Base-by-base conservation (phyloP, 1,140 invertebrate genomes). In the Lasaia peninsularis region DNA sequence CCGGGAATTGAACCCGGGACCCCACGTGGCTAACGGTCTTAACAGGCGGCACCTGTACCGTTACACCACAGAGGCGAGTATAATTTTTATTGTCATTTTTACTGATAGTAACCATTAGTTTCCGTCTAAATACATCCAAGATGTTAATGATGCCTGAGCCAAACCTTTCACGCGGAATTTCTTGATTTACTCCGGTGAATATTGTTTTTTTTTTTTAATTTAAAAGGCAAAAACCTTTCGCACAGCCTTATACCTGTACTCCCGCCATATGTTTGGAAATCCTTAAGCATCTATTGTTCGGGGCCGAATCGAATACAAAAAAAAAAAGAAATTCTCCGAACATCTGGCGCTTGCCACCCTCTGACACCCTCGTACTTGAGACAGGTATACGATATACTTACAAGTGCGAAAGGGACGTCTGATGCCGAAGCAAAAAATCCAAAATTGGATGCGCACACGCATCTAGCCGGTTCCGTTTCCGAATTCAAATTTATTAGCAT, bases 401-500 rank as follows among this genome's bases (percentile, higher is more conserved):
- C 0, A 20, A 2, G 65, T 8, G 35, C 5, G 63, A 73, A 16
- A 58, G 64, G 58, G 63, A 71, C 12, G 21, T 56, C 48, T 9
- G 44, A 12, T 18, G 12, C 48, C 55, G 44, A 24, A 53, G 62
- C 70, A 73, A 75, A 75, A 74, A 72, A 71, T 66, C 60, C 60
- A 69, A 70, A 69, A 71, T 68, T 73, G 62, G 63, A 74, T 73
- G 73, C 78, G 75, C 75, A 64, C 69, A 71, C 77, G 77, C 77
- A 80, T 80, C 67, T 65, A 62, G 40, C 67, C 58, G 55, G 75
- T 77, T 77, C 73, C 75, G 69, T 80, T 80, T 78, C 75, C 77
- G 75, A 77, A 70, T 73, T 67, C 58, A 56, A 65, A 65, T 66
- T 54, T 54, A 65, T 65, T 65, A 60, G 35, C 51, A 44, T 40